Percentiles rank a stretch among this genome's conserved stretches.
Conservation (phyloP, 2,888 invertebrate genomes). For the Metalampra italica region DNA sequence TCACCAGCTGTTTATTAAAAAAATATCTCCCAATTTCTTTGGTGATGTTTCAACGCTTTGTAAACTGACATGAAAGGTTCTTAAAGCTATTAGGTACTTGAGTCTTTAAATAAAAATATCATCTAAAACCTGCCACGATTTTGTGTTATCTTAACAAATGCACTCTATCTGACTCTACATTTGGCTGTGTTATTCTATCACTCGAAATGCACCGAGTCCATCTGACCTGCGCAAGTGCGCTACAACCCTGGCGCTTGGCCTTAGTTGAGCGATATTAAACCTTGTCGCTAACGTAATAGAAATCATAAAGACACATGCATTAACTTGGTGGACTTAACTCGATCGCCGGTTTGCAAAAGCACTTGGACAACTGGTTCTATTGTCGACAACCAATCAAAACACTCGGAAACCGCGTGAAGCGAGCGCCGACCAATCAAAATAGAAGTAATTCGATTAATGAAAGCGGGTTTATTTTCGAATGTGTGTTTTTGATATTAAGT, state of each 20-base stretch:
- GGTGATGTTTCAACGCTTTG: not conserved
- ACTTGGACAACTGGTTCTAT: conserved; percentile 65
- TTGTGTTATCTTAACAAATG: conserved; percentile 60
- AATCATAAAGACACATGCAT: conserved; percentile 3
- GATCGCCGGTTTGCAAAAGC: conserved; percentile 49
- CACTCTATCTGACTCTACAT: conserved; percentile 36
- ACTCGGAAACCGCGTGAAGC: conserved; percentile 51
- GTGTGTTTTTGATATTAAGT: not conserved
- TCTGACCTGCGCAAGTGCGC: conserved; percentile 23
- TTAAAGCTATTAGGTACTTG: too few species aligned
- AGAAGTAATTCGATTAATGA: conserved; percentile 60
- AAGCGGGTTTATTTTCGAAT: conserved; percentile 36
- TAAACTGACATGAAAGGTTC: too few species aligned
- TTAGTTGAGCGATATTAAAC: conserved; percentile 18
- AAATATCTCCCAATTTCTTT: too few species aligned
- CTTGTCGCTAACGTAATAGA: conserved; percentile 6
- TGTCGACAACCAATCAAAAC: conserved; percentile 65
- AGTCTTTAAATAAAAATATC: too few species aligned
- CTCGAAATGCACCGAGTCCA: conserved; percentile 58
- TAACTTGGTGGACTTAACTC: conserved; percentile 24
- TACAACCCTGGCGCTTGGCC: not conserved
- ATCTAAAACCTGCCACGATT: conserved; percentile 1
- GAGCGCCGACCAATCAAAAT: conserved; percentile 68
- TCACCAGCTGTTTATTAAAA: too few species aligned
- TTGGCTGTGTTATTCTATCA: conserved; percentile 59